phyloP scores from a whole-genome alignment of 2,888 invertebrate genomes.

The Idaea straminata region DNA sequence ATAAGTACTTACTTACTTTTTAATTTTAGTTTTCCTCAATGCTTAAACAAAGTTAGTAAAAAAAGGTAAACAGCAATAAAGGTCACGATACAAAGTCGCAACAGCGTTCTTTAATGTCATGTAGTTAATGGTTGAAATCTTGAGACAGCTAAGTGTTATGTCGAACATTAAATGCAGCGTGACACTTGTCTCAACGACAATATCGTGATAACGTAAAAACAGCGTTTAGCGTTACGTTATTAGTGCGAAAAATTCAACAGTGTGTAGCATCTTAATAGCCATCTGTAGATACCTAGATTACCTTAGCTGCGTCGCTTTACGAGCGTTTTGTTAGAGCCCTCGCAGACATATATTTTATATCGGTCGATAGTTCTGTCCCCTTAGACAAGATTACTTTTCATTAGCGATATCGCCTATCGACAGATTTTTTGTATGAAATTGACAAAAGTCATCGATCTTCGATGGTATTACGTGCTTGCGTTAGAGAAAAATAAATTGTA shows the following conservation, averaged over 20 bases:
- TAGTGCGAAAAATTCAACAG: neutral
- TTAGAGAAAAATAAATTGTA: no score
- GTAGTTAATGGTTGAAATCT: neutral
- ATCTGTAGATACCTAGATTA: slow-evolving; percentile 11
- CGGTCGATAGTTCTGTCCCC: no score
- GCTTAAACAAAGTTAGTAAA: neutral
- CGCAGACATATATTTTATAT: neutral
- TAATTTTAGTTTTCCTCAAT: neutral
- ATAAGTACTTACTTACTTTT: neutral
- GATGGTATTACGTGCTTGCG: no score
- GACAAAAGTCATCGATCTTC: no score
- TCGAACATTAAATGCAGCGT: neutral
- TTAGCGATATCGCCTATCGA: no score
- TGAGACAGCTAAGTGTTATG: slow-evolving; percentile 1
- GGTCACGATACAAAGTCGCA: neutral
- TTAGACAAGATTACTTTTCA: no score
- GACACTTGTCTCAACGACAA: neutral
- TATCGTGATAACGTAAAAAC: neutral
- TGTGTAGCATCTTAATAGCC: slow-evolving; percentile 6
- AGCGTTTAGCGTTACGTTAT: neutral
- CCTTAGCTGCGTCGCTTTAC: neutral
- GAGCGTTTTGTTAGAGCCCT: no score
- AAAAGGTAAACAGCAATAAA: neutral
- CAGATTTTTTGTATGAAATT: no score
- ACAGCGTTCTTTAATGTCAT: neutral